Base-by-base conservation (phyloP, 2,888 invertebrate species). In the Eilema depressum region DNA sequence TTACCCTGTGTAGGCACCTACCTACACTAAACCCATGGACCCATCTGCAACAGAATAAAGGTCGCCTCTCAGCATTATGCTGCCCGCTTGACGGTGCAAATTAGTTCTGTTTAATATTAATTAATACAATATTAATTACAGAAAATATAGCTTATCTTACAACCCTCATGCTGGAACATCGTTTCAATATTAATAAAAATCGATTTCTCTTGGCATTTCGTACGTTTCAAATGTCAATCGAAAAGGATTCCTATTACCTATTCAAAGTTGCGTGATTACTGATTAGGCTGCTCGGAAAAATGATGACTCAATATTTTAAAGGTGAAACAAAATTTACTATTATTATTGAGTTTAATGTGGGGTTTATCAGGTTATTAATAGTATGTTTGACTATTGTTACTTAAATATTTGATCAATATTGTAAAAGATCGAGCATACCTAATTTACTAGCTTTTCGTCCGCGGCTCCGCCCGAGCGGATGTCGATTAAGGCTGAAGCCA, bases 161-260 rank as follows among this genome's bases (percentile, higher is more conserved):
- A 64, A 28, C 30, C 10, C 57, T 33, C 17, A 57, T 25, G 12
- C 5, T 56, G 14, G 33, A 12, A 69, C 26, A 37, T 47, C 59
- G 25, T 59, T 25, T 41, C 11, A 62, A 37, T 62, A 23, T 23
- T 28, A 60, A 59, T 63, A 47, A 56, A n/a, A 59, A 63, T 47
- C 37, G 57, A 66, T 63, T 66, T 70, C 56, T 28, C 30, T 14
- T 67, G 59, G 59, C 63, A 41, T 47, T 41, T 70, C 25, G 66
- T 20, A n/a, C 25, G 61, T 61, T 17, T 68, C 53, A 47, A 63
- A 68, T 64, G 61, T 63, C 56, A 64, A 61, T 37, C 56, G 61
- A 71, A 68, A 68, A 60, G 53, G 37, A 64, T 68, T 47, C 59
- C 56, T 33, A 68, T 71, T 70, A 63, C 56, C 20, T 23, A 17